Percentiles rank a stretch among this genome's conserved stretches.
These are phyloP conservation scores for Cercocebus atys DNA, from an alignment of 2,113 vertebrate species.

Conservation along the genomic window DNA sequence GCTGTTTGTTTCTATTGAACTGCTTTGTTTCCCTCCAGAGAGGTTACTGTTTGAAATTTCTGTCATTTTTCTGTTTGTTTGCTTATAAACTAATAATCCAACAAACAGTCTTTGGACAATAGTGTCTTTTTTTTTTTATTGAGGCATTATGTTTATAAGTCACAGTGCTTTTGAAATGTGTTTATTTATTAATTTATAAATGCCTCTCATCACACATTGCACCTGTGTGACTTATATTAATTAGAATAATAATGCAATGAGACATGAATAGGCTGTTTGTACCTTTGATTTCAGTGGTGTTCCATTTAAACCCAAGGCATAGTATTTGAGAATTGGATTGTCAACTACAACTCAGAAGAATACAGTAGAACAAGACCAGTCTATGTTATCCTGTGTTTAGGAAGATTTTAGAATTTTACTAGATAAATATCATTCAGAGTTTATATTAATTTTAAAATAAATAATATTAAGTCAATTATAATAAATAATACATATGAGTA, in stretches of 20 bases:
- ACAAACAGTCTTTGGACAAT: constrained; percentile 58
- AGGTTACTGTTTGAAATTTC: constrained; percentile 59
- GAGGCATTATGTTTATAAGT: constrained; percentile 65
- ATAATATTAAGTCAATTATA: neutral
- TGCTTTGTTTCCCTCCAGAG: constrained; percentile 46
- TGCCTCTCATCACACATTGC: constrained; percentile 20
- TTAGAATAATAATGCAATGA: constrained; percentile 54
- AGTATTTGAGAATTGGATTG: neutral
- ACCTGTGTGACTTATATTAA: constrained; percentile 63
- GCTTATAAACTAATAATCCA: constrained; percentile 43
- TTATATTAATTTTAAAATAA: constrained; percentile 17
- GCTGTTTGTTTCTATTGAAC: constrained; percentile 2
- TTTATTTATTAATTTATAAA: constrained; percentile 60
- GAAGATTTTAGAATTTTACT: neutral
- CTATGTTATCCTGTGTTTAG: neutral
- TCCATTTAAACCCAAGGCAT: neutral
- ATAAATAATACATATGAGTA: neutral
- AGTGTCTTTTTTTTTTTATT: neutral
- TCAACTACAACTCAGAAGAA: neutral
- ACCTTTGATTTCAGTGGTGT: constrained; percentile 45
- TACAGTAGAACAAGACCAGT: neutral
- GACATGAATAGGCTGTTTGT: constrained; percentile 58
- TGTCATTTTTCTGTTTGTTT: constrained; percentile 56
- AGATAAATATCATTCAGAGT: neutral
- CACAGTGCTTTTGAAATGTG: constrained; percentile 55